Conservation (phyloP, 2,888 invertebrate genomes). For the Halocaridina rubra region DNA sequence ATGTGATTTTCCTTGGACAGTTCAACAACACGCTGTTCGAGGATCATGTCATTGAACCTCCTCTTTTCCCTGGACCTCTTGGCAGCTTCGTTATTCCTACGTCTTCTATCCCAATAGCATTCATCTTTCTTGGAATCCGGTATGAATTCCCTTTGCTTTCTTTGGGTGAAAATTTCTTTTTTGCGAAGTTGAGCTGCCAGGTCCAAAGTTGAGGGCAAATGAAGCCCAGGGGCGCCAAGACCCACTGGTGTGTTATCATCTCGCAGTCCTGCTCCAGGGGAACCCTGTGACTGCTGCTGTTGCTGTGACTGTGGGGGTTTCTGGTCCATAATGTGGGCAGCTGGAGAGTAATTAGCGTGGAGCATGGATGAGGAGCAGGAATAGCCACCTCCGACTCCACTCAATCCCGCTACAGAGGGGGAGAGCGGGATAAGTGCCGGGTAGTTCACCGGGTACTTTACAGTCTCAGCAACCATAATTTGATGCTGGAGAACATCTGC, state of each 20-base stretch:
- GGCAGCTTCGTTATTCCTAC: conserved; percentile 97
- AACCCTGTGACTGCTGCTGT: conserved; percentile 13
- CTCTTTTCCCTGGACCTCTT: conserved; percentile 96
- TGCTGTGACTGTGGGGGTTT: conserved; percentile 25
- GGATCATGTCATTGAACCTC: conserved; percentile 94
- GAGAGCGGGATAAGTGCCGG: conserved; percentile 61
- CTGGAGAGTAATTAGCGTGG: conserved; percentile 24
- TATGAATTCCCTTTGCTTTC: conserved; percentile 95
- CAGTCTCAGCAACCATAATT: conserved; percentile 64
- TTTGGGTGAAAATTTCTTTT: conserved; percentile 73
- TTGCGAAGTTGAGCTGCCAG: conserved; percentile 38
- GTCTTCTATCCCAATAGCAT: conserved; percentile 95
- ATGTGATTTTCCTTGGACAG: conserved; percentile 95
- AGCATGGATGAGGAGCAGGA: conserved; percentile 50
- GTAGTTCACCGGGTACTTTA: conserved; percentile 63
- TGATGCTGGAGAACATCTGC: conserved; percentile 63
- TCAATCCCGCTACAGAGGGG: conserved; percentile 48
- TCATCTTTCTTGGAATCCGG: conserved; percentile 97
- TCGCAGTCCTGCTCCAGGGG: background rate
- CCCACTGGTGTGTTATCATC: conserved; percentile 37
- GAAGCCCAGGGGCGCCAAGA: conserved; percentile 44
- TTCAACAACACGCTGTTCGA: conserved; percentile 93
- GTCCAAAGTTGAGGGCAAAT: conserved; percentile 25
- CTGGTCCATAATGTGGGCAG: conserved; percentile 46
- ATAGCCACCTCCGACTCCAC: conserved; percentile 41